Evolutionary conservation across 1,140 invertebrate species (phyloP), one percentile per base, ranked within the genome.

Genomic region (Nasonia longicornis): DNA sequence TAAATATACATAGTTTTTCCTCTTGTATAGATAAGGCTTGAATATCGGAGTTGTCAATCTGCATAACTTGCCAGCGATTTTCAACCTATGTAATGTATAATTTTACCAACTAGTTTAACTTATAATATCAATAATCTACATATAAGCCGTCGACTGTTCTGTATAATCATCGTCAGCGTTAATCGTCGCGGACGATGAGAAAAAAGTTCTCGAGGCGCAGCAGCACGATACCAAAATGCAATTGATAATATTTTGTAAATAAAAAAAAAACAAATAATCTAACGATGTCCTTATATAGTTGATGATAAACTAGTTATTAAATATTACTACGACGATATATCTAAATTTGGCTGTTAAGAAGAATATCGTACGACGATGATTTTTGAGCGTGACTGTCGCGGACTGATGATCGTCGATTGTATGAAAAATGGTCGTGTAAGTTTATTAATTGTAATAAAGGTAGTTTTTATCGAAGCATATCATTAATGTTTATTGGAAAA

Each of bases 201-300:
- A 26, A 42, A 26, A 42, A n/a, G 52, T 20, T 72, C 35, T 73
- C 29, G 29, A 74, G 74, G 70, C 8, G 16, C 74, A 78, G 42
- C 70, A 78, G 75, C 69, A 69, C 7, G 29, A 77, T 82, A 78
- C 70, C 76, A 78, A 82, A 82, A 66, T 69, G 12, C 26, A 66
- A 73, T 73, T 71, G 69, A 74, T 29, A 82, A 74, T 82, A 67
- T 78, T 82, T 73, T 82, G 69, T 78, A 81, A 71, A 81, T 81
- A 81, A 16, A 72, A 74, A n/a, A 80, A 76, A 38, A 26, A 26
- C 26, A 26, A 26, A 26, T 26, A 26, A 38, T 29, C 16, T 80
- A 48, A 64, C 29, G 7, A 42, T 42, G 6, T 74, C 45, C 14
- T 81, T 71, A 26, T 26, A 26, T 26, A 78, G 76, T n/a, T 48